phyloP scores from a whole-genome alignment of 2,797 vertebrate genomes.

The Huso huso region DNA sequence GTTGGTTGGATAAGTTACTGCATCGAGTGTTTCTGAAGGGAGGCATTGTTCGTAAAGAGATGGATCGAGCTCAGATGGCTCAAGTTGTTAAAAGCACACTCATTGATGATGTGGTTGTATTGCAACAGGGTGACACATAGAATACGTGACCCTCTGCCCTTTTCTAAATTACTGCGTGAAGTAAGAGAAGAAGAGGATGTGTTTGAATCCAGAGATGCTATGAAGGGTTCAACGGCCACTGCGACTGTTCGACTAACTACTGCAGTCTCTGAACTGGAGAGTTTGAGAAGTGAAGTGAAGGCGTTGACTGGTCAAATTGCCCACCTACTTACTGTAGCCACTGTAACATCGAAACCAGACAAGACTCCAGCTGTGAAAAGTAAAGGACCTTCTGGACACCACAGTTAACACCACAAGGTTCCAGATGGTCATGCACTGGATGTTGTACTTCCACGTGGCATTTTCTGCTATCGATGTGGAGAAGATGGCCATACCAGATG shows the following conservation, averaged over 20 bases:
- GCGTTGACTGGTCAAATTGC: slow-evolving; percentile 1
- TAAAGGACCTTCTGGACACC: not conserved
- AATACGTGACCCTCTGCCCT: too few species aligned
- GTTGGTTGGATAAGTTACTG: too few species aligned
- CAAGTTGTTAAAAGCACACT: too few species aligned
- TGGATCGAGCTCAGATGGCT: too few species aligned
- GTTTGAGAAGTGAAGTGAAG: slow-evolving; percentile 5
- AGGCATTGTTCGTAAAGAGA: too few species aligned
- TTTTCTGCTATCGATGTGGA: slow-evolving; percentile 26
- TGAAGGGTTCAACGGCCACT: not conserved
- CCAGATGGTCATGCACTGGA: too few species aligned
- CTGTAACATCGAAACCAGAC: not conserved
- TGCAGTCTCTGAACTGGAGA: not conserved
- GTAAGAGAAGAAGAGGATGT: too few species aligned
- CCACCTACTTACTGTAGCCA: not conserved
- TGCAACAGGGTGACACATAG: too few species aligned
- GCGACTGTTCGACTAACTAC: not conserved
- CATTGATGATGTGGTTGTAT: too few species aligned
- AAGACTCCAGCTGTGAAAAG: not conserved
- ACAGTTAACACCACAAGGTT: not conserved
- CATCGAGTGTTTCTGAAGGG: too few species aligned
- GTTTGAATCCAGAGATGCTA: too few species aligned
- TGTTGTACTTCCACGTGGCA: not conserved
- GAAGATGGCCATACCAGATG: slow-evolving; percentile 24
- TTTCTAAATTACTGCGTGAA: too few species aligned